Conservation (phyloP, 2,797 vertebrate species). For the Sarcophilus harrisii region DNA sequence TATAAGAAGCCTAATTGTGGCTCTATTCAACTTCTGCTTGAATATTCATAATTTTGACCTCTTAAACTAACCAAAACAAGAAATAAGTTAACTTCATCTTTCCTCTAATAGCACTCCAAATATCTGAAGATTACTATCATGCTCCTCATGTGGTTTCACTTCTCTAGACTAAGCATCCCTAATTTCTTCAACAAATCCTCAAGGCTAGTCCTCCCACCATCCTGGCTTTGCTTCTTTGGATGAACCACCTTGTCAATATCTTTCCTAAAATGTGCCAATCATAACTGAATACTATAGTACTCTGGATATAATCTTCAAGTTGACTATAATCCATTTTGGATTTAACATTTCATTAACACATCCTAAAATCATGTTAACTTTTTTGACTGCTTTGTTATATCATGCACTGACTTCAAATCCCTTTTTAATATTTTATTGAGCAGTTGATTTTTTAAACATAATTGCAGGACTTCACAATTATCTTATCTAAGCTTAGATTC, state of each 20-base stretch:
- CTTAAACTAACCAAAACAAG: not conserved
- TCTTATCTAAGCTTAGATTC: not conserved
- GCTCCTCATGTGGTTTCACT: not conserved
- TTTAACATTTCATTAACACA: not conserved
- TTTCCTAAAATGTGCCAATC: not conserved
- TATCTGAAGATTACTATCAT: not conserved
- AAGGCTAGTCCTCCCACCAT: not conserved
- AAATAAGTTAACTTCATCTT: not conserved
- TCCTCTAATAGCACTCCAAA: not conserved
- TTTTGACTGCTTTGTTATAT: not conserved
- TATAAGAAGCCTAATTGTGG: not conserved
- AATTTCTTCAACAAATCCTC: not conserved
- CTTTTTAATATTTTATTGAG: not conserved
- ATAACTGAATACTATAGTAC: not conserved
- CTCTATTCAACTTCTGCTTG: not conserved
- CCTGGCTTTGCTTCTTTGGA: not conserved
- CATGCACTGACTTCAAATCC: not conserved
- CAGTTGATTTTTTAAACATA: not conserved
- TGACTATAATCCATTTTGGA: not conserved
- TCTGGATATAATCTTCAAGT: not conserved
- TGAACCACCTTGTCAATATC: not conserved
- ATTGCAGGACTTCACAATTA: not conserved
- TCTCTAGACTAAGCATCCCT: not conserved
- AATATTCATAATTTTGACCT: not conserved
- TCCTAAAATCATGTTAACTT: not conserved